These are phyloP conservation scores for Reticulitermes speratus DNA, from an alignment of 1,140 invertebrate species.

Conservation along the genomic window DNA sequence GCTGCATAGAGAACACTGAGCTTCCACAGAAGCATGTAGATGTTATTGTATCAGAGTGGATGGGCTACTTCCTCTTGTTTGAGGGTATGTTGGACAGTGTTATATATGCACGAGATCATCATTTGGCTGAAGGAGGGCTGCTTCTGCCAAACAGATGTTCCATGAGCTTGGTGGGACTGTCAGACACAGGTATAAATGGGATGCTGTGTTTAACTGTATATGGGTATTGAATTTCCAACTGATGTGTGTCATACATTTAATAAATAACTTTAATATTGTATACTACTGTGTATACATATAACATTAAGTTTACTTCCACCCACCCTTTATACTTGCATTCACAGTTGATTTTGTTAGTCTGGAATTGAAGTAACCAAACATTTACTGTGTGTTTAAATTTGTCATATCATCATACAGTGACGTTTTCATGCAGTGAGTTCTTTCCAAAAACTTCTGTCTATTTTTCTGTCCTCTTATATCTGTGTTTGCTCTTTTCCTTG, in stretches of 20 bases:
- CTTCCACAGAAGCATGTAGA: slow-evolving; percentile 85
- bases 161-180: slow-evolving; percentile 84
- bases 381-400: too few relatives aligned
- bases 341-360: too few relatives aligned
- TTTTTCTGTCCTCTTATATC: too few relatives aligned
- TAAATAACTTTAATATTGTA: background rate
- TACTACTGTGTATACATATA: background rate
- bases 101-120: slow-evolving; percentile 88
- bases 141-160: slow-evolving; percentile 89
- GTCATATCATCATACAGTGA: too few relatives aligned
- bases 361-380: too few relatives aligned
- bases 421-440: too few relatives aligned
- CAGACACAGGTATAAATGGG: slow-evolving; percentile 68
- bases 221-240: background rate
- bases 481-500: too few relatives aligned
- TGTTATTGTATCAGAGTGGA: slow-evolving; percentile 98
- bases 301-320: too few relatives aligned
- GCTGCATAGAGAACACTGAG: slow-evolving; percentile 86
- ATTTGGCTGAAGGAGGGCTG: slow-evolving; percentile 76
- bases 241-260: background rate
- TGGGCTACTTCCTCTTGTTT: slow-evolving; percentile 98
- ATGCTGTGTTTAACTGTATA: slow-evolving; percentile 36
- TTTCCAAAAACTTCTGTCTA: too few relatives aligned
- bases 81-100: slow-evolving; percentile 97
- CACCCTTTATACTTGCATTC: too few relatives aligned